Conservation (phyloP, 2,888 invertebrate genomes). For the Baccha elongata region DNA sequence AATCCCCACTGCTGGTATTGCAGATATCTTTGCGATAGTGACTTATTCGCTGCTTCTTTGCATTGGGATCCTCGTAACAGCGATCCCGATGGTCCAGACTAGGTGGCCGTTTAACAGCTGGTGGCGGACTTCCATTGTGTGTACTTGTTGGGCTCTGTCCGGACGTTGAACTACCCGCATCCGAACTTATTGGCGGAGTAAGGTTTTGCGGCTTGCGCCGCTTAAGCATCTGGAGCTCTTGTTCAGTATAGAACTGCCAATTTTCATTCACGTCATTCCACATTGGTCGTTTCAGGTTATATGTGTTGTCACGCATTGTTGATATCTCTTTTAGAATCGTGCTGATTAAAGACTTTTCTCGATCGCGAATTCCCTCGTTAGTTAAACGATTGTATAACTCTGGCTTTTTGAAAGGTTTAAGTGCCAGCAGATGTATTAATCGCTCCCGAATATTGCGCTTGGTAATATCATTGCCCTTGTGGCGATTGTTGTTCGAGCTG, state of each 20-base stretch:
- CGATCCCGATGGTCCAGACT: slow-evolving; percentile 82
- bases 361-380: slow-evolving; percentile 94
- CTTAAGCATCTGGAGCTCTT: slow-evolving; percentile 93
- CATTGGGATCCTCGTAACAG: slow-evolving; percentile 85
- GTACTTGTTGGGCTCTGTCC: slow-evolving; percentile 91
- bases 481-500: slow-evolving; percentile 63
- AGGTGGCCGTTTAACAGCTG: slow-evolving; percentile 83
- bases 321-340: slow-evolving; percentile 92
- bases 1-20: slow-evolving; percentile 58
- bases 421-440: slow-evolving; percentile 95
- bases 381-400: slow-evolving; percentile 92
- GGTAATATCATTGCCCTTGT: slow-evolving; percentile 80
- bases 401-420: slow-evolving; percentile 96
- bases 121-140: slow-evolving; percentile 89
- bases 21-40: slow-evolving; percentile 87
- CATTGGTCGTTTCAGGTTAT: slow-evolving; percentile 91
- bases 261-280: slow-evolving; percentile 97
- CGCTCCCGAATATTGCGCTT: slow-evolving; percentile 89
- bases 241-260: slow-evolving; percentile 97
- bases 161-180: slow-evolving; percentile 89
- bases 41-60: slow-evolving; percentile 93
- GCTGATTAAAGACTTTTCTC: slow-evolving; percentile 90
- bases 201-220: slow-evolving; percentile 95
- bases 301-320: slow-evolving; percentile 93
- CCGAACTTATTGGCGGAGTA: slow-evolving; percentile 94